Evolutionary conservation across 2,888 invertebrate species (phyloP).

Genomic region (Calliphora vomitoria): DNA sequence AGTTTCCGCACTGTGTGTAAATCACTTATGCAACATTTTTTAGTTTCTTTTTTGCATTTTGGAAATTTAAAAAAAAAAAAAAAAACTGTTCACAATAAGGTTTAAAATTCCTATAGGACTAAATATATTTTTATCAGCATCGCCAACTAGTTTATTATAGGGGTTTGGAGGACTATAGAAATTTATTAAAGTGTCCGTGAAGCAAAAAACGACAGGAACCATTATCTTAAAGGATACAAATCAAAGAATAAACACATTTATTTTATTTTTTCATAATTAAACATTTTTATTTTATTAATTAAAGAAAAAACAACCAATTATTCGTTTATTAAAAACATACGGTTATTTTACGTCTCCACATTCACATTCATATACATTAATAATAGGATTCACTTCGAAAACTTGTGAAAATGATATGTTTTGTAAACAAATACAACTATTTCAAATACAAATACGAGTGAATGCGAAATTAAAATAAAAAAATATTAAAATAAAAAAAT

Average conservation of each 20-base stretch:
- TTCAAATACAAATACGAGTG: neutral
- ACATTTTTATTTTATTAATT: conserved; percentile 33
- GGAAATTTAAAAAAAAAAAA: too few relatives aligned
- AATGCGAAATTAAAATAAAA: neutral
- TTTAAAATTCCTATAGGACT: too few relatives aligned
- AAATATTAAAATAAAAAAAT: neutral
- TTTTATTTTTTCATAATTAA: conserved; percentile 10
- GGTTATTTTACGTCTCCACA: neutral
- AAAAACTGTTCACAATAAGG: too few relatives aligned
- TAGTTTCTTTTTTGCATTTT: too few relatives aligned
- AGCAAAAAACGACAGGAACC: too few relatives aligned
- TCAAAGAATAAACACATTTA: neutral
- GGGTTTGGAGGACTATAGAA: too few relatives aligned
- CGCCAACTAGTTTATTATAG: too few relatives aligned
- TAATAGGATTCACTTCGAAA: conserved; percentile 1
- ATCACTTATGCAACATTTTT: too few relatives aligned
- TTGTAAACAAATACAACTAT: neutral
- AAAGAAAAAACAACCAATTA: conserved; percentile 45
- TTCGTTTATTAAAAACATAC: neutral
- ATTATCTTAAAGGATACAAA: too few relatives aligned
- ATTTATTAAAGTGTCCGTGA: too few relatives aligned
- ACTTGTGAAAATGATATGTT: neutral
- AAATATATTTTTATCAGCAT: too few relatives aligned
- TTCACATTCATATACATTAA: conserved; percentile 1
- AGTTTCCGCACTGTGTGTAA: too few relatives aligned